Evolutionary conservation across 2,113 vertebrate species (phyloP).

Genomic region (Corythaeola cristata): DNA sequence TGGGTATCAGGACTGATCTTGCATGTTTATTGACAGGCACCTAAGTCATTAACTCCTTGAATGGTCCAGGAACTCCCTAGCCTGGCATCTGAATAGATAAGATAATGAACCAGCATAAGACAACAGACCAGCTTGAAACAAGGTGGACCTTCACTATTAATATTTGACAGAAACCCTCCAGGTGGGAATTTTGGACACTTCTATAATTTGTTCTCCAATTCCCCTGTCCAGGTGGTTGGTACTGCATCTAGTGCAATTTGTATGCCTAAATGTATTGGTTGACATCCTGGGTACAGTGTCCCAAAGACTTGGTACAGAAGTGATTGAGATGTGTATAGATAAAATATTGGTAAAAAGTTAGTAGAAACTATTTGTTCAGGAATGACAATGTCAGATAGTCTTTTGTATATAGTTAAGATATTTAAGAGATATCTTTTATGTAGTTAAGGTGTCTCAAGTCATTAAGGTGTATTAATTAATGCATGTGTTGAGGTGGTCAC

Average conservation of each 20-base stretch:
- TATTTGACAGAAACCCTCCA: neutral
- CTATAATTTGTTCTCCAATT: neutral
- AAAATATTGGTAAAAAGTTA: neutral
- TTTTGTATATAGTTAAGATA: neutral
- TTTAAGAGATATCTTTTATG: neutral
- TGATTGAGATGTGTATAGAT: neutral
- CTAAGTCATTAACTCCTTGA: neutral
- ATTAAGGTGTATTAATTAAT: neutral
- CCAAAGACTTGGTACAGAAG: neutral
- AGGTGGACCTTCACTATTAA: neutral
- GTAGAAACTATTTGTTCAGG: neutral
- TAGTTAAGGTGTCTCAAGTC: neutral
- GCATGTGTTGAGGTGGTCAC: neutral
- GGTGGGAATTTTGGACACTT: neutral
- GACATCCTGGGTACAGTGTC: neutral
- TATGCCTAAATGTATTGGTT: neutral
- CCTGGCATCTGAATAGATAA: neutral
- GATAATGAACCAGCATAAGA: neutral
- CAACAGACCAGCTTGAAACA: neutral
- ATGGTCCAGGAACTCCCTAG: neutral
- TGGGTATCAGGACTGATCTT: neutral
- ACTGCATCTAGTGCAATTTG: neutral
- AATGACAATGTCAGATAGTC: neutral
- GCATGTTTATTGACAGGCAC: neutral
- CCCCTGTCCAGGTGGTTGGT: no score